These are phyloP conservation scores for Threskiornis aethiopicus DNA, from an alignment of 2,797 vertebrate genomes.

Conservation along the genomic window DNA sequence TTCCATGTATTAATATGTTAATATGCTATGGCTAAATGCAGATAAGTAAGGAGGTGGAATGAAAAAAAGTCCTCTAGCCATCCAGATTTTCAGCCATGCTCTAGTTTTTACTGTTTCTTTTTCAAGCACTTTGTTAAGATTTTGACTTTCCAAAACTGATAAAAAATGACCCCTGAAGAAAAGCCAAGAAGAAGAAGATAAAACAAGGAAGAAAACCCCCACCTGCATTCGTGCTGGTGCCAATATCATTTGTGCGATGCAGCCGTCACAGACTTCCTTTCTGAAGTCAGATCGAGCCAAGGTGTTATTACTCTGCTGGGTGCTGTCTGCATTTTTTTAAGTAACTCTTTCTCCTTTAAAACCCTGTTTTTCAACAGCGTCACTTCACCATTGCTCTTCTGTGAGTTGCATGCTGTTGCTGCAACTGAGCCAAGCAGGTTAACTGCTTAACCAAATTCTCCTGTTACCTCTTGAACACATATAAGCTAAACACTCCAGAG, in stretches of 20 bases:
- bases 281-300: neutral
- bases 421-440: neutral
- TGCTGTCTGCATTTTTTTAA: neutral
- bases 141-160: neutral
- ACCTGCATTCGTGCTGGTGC: neutral
- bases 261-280: neutral
- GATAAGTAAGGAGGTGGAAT: conserved; percentile 3
- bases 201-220: neutral
- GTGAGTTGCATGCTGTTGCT: neutral
- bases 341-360: neutral
- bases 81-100: neutral
- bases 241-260: neutral
- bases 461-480: neutral
- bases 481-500: neutral
- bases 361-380: neutral
- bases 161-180: neutral
- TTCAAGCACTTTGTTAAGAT: neutral
- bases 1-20: conserved; percentile 18
- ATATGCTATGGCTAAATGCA: conserved; percentile 29
- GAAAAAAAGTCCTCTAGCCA: neutral
- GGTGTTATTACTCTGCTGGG: neutral
- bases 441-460: neutral
- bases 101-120: neutral
- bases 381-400: neutral
- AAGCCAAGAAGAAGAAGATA: neutral